phyloP scores from a whole-genome alignment of 92 coral and sea anemone genomes.

The Zoanthus solanderi region DNA sequence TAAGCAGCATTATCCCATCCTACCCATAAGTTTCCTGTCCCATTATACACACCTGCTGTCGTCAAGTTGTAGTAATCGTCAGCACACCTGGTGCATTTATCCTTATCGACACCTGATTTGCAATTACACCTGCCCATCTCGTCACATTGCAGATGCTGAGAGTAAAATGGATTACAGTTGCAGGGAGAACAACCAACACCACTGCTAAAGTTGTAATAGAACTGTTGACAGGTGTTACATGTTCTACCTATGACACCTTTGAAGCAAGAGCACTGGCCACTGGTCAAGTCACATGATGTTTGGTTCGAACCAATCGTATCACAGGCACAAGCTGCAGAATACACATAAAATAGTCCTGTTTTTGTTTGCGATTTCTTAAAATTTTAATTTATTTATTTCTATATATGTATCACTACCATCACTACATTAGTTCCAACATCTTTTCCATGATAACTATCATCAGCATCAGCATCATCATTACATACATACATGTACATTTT shows the following conservation, averaged over 20 bases:
- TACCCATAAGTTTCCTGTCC: too few relatives aligned
- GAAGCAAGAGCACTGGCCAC: slow-evolving; percentile 86
- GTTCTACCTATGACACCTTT: slow-evolving; percentile 75
- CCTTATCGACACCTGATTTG: slow-evolving; percentile 77
- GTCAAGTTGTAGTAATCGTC: slow-evolving; percentile 84
- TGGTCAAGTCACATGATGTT: slow-evolving; percentile 76
- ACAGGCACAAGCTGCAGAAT: slow-evolving; percentile 79
- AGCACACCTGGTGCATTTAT: slow-evolving; percentile 78
- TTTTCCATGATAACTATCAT: too few relatives aligned
- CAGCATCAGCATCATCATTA: too few relatives aligned
- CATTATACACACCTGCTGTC: slow-evolving; percentile 60
- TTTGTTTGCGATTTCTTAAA: too few relatives aligned
- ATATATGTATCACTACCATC: neutral
- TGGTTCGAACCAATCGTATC: slow-evolving; percentile 74
- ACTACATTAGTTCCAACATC: too few relatives aligned
- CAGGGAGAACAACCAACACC: slow-evolving; percentile 88
- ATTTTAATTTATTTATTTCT: neutral
- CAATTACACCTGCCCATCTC: slow-evolving; percentile 76
- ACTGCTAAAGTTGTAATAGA: slow-evolving; percentile 83
- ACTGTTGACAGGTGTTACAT: slow-evolving; percentile 68
- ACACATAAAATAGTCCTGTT: neutral
- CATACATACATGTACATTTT: too few relatives aligned
- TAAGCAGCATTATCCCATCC: too few relatives aligned
- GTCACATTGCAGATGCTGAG: slow-evolving; percentile 79
- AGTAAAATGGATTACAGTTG: slow-evolving; percentile 74